These are phyloP conservation scores for Agrotis exclamationis DNA, from an alignment of 2,888 invertebrate genomes.

Conservation along the genomic window DNA sequence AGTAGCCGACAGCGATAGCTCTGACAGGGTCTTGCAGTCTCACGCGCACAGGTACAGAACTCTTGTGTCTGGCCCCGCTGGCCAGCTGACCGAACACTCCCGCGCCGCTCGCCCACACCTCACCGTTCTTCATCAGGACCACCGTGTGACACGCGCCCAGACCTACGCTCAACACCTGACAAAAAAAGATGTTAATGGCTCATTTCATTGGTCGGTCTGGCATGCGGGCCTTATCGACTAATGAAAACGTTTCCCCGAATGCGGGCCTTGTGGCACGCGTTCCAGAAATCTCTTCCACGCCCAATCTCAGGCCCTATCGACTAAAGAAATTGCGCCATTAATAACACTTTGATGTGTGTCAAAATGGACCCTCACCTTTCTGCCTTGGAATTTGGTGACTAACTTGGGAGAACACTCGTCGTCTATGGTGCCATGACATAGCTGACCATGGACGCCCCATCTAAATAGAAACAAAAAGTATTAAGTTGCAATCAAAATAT, in stretches of 20 bases:
- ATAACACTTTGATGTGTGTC: too few species aligned
- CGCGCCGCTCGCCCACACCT: slow-evolving; percentile 93
- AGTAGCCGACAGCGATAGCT: slow-evolving; percentile 91
- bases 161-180: slow-evolving; percentile 83
- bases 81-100: slow-evolving; percentile 96
- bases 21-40: slow-evolving; percentile 78
- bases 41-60: slow-evolving; percentile 91
- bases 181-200: too few species aligned
- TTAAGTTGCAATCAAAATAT: too few species aligned
- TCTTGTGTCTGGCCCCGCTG: slow-evolving; percentile 89
- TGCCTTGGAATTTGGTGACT: slow-evolving; percentile 84
- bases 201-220: too few species aligned
- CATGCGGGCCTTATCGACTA: too few species aligned
- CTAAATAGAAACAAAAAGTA: slow-evolving; percentile 70
- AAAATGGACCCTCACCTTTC: slow-evolving; percentile 76
- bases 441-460: slow-evolving; percentile 98
- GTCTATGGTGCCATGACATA: slow-evolving; percentile 96
- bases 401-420: slow-evolving; percentile 90
- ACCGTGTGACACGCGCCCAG: slow-evolving; percentile 95
- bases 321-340: too few species aligned
- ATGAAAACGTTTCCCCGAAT: too few species aligned
- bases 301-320: too few species aligned
- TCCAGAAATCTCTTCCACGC: too few species aligned
- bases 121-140: slow-evolving; percentile 93
- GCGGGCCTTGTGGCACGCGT: too few species aligned